Evolutionary conservation across 2,113 vertebrate genomes (phyloP).

Genomic region (Rhadina sibilatrix): DNA sequence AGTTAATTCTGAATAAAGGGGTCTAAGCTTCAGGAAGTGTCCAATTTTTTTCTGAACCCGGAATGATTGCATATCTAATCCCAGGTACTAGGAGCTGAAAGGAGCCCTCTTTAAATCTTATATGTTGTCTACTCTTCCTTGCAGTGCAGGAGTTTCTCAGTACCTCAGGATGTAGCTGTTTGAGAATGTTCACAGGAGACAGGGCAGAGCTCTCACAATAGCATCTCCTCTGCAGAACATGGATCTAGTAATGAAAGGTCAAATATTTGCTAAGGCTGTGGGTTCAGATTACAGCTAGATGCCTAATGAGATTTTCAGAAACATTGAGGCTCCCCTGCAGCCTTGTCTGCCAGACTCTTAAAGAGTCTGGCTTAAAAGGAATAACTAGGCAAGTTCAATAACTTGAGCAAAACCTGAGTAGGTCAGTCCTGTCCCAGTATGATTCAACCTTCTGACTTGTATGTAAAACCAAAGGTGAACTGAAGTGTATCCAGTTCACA

Average conservation of each 20-base stretch:
- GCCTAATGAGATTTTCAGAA: constrained; percentile 38
- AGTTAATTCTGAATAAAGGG: neutral
- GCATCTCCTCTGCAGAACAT: neutral
- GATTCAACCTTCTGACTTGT: constrained; percentile 36
- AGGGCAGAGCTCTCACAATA: neutral
- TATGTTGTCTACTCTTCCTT: neutral
- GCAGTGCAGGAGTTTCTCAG: neutral
- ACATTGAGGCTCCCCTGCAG: neutral
- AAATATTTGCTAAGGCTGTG: neutral
- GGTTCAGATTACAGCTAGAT: neutral
- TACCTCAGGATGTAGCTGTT: neutral
- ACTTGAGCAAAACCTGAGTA: neutral
- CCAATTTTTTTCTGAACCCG: neutral
- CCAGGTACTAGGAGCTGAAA: neutral
- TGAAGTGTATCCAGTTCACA: neutral
- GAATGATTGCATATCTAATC: neutral
- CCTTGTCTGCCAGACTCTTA: neutral
- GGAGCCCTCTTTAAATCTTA: neutral
- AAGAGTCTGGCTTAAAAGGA: neutral
- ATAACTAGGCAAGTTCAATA: neutral
- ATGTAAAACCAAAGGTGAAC: constrained; percentile 32
- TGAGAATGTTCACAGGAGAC: neutral
- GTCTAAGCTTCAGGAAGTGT: neutral
- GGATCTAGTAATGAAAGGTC: neutral
- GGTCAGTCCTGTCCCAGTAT: neutral